These are phyloP conservation scores for Phymanthus crucifer DNA, from an alignment of 92 coral and sea anemone species.

Conservation along the genomic window DNA sequence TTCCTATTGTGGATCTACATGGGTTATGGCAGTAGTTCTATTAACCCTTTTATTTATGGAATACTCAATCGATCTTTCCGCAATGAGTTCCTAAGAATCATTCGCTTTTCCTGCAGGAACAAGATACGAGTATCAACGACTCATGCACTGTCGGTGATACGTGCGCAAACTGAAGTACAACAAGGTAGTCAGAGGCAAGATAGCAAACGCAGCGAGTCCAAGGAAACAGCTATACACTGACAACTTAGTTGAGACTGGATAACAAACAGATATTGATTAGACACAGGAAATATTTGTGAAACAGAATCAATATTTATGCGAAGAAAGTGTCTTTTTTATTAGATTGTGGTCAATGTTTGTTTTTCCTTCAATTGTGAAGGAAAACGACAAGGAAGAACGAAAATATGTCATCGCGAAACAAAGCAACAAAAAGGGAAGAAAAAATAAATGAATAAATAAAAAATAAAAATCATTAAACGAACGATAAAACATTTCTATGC, in stretches of 20 bases:
- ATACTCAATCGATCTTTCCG: slow-evolving; percentile 75
- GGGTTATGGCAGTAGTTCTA: slow-evolving; percentile 74
- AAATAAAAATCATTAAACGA: too few species aligned
- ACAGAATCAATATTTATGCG: neutral
- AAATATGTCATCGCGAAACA: too few species aligned
- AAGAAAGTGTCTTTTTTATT: neutral
- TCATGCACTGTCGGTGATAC: neutral
- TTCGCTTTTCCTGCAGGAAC: neutral
- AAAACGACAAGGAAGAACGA: neutral
- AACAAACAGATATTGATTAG: neutral
- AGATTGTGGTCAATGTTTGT: neutral
- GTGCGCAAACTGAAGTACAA: neutral
- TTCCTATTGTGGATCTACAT: slow-evolving; percentile 62
- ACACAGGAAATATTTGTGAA: neutral
- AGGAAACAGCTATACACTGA: neutral
- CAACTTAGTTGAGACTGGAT: neutral
- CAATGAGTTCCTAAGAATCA: slow-evolving; percentile 53
- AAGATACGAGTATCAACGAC: neutral
- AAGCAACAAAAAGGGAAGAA: too few species aligned
- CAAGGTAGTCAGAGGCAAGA: neutral
- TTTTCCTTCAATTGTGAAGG: neutral
- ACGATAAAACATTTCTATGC: too few species aligned
- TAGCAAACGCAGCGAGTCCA: neutral
- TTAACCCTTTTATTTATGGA: slow-evolving; percentile 82
- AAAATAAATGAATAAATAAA: too few species aligned